Evolutionary conservation across 2,113 vertebrate genomes (phyloP).

Genomic region (Prunella fulvescens): DNA sequence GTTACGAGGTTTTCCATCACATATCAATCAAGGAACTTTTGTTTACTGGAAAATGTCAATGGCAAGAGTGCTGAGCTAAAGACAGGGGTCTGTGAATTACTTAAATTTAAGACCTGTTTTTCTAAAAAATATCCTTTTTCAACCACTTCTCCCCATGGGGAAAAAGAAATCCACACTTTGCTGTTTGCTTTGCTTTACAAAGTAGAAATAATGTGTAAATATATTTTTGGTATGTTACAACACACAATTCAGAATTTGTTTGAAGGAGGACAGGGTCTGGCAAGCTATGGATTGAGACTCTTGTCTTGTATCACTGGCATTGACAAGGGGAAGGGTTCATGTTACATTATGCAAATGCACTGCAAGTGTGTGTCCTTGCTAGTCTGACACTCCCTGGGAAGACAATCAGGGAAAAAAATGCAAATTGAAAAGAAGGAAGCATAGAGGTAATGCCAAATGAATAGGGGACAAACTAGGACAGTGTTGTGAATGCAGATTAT

Average conservation of each 20-base stretch:
- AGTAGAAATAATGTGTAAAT: neutral
- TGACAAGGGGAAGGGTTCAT: neutral
- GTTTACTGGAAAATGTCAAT: neutral
- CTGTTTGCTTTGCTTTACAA: neutral
- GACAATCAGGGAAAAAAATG: neutral
- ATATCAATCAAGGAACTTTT: neutral
- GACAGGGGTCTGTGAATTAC: neutral
- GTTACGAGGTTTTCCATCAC: neutral
- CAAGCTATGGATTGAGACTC: neutral
- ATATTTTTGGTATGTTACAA: neutral
- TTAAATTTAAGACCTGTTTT: neutral
- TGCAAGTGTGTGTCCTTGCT: neutral
- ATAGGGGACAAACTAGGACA: neutral
- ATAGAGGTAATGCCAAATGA: neutral
- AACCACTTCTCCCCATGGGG: neutral
- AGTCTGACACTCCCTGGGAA: neutral
- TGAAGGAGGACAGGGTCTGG: neutral
- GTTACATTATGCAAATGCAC: neutral
- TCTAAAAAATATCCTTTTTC: neutral
- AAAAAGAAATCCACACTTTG: neutral
- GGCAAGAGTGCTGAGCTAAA: neutral
- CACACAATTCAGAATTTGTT: neutral
- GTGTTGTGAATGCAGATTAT: neutral
- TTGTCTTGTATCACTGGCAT: neutral
- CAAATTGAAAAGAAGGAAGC: neutral